A percentile compares a stretch with the other conserved stretches of the same genome.
phyloP scores from a whole-genome alignment of 2,113 vertebrate species.

The Phyllostomus discolor region DNA sequence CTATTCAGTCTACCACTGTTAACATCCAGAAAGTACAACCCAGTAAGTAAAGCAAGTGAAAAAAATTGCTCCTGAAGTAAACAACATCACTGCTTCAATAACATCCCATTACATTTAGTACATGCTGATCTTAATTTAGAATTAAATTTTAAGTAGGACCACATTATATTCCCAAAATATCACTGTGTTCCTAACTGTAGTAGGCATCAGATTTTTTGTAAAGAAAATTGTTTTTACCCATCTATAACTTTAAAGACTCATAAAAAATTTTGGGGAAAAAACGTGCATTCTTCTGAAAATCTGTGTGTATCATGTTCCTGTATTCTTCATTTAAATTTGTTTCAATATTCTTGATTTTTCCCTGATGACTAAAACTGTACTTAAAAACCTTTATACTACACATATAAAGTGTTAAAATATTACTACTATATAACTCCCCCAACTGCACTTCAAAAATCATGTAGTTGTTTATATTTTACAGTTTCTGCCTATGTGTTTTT shows the following conservation, averaged over 20 bases:
- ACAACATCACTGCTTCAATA: neutral
- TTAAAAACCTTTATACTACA: neutral
- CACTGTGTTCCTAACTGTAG: neutral
- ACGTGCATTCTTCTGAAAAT: neutral
- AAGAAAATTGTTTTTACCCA: neutral
- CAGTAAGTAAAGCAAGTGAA: neutral
- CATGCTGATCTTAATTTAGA: neutral
- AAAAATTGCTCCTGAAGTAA: neutral
- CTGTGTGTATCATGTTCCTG: neutral
- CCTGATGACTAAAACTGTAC: neutral
- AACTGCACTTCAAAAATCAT: neutral
- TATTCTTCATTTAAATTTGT: neutral
- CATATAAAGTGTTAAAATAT: neutral
- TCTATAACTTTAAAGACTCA: neutral
- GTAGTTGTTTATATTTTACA: neutral
- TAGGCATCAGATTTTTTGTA: neutral
- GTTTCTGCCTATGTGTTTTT: neutral
- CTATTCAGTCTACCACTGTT: neutral
- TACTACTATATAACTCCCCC: neutral
- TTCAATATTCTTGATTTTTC: slow-evolving; percentile 6
- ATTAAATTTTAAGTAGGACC: neutral
- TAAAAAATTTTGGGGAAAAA: slow-evolving; percentile 3
- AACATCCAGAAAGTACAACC: neutral
- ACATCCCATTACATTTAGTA: neutral
- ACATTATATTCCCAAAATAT: neutral